Evolutionary conservation across 2,797 vertebrate species (phyloP).

Genomic region (Semaprochilodus insignis): DNA sequence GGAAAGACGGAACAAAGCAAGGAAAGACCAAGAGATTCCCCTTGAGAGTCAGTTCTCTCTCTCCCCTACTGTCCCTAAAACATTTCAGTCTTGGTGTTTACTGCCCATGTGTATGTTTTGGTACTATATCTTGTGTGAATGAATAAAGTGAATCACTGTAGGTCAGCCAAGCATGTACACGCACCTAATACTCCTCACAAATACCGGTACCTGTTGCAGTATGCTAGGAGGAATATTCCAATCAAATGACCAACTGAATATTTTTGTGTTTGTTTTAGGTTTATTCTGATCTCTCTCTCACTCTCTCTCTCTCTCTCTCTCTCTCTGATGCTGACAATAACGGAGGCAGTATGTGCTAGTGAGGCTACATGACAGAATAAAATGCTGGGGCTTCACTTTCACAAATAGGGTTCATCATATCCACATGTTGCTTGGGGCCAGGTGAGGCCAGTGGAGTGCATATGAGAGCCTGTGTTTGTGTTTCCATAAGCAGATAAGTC

Average conservation of each 20-base stretch:
- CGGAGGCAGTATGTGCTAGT: conserved; percentile 22
- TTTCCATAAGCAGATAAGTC: conserved; percentile 44
- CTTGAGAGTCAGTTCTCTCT: neutral
- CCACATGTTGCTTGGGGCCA: conserved; percentile 44
- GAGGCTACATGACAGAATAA: conserved; percentile 35
- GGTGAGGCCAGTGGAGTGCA: conserved; percentile 45
- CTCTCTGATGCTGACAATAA: conserved; percentile 16
- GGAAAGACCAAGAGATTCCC: neutral
- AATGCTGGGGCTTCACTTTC: conserved; percentile 23
- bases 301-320: neutral
- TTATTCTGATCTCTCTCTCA: neutral
- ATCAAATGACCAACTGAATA: neutral
- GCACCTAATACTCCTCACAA: neutral
- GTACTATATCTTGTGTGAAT: conserved; percentile 31
- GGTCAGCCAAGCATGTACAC: conserved; percentile 14
- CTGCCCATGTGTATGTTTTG: conserved; percentile 1
- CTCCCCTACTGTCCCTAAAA: neutral
- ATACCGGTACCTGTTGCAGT: neutral
- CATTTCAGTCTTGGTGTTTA: neutral
- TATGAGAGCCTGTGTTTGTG: neutral
- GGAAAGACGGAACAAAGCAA: neutral
- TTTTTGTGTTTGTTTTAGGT: neutral
- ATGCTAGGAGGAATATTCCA: conserved; percentile 7
- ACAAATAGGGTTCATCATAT: conserved; percentile 32
- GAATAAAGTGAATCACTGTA: conserved; percentile 38